Evolutionary conservation across 2,113 vertebrate genomes (phyloP).

Genomic region (Brachyistius frenatus): DNA sequence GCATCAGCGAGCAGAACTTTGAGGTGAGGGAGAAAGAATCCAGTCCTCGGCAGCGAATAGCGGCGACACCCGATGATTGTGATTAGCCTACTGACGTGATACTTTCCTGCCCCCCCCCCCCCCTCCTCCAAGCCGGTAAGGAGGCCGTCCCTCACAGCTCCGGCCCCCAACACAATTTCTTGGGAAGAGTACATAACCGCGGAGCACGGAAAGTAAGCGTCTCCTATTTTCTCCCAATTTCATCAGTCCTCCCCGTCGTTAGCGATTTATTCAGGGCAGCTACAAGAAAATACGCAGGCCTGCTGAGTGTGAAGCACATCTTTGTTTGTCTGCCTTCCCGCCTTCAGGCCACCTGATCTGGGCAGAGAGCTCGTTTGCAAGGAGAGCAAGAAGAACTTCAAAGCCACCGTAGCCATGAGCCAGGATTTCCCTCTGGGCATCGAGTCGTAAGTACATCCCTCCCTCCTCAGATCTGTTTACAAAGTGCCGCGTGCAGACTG

Average conservation of each 20-base stretch:
- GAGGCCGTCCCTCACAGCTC: constrained; percentile 91
- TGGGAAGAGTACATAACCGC: constrained; percentile 98
- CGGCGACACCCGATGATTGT: too few species aligned
- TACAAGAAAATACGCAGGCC: neutral
- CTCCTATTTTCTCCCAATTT: constrained; percentile 7
- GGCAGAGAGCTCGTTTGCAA: constrained; percentile 96
- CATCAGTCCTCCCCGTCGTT: constrained; percentile 10
- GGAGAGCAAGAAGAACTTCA: constrained; percentile 97
- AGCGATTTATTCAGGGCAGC: constrained; percentile 12
- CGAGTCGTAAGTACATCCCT: constrained; percentile 89
- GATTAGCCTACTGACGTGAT: neutral
- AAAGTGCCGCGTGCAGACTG: constrained; percentile 34
- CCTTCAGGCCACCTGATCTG: constrained; percentile 91
- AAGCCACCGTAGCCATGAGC: constrained; percentile 98
- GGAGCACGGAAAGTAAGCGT: constrained; percentile 92
- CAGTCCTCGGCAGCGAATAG: neutral
- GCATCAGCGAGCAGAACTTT: constrained; percentile 95
- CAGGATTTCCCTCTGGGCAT: constrained; percentile 96
- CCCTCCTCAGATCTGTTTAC: constrained; percentile 52
- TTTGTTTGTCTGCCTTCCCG: constrained; percentile 23
- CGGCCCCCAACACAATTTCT: constrained; percentile 92
- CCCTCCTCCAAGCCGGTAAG: constrained; percentile 86
- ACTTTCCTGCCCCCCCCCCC: neutral
- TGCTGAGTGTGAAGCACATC: constrained; percentile 10
- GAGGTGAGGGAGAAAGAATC: constrained; percentile 84